Base-by-base conservation (phyloP, 2,113 vertebrate genomes). In the Salminus brasiliensis region DNA sequence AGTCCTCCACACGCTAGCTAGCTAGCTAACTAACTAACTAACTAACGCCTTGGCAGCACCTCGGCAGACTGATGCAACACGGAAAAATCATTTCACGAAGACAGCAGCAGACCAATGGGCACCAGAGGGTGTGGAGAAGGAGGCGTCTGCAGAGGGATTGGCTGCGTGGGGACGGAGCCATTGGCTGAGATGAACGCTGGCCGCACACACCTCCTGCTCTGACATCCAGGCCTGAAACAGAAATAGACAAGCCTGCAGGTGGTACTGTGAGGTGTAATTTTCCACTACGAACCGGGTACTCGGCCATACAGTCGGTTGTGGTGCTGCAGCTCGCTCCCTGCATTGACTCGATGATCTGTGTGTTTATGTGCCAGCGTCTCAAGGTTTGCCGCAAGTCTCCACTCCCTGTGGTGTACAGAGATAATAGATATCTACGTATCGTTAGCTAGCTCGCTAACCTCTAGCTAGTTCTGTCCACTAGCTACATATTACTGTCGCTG, bases 51-150 rank as follows among this genome's bases (percentile, higher is more conserved):
- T n/a, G n/a, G n/a, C 25, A 62, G 1, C 45, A 32, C 43, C 73
- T 60, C 1, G 49, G 39, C 10, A 41, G 49, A 43, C 32, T 77
- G 74, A 77, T 16, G 74, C 74, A 77, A 77, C 63, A 9, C 63
- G 11, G 74, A 25, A 55, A 55, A 36, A 23, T 41, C 10, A 7
- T 49, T 63, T 74, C 41, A 47, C 5, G 18, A n/a, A 30, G 52
- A 9, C 13, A 10, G 10, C 57, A 5, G n/a, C 2, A 23, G 36
- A 11, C 62, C 62, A 66, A 66, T 66, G 23, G 47, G 27, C 52
- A n/a, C 16, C 2, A 5, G 5, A 23, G 34, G 41, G 0, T 21
- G 39, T 10, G 6, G 52, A 10, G 29, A 2, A 49, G 29, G 45
- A 18, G 77, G 59, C 4, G 43, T 53, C 29, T 49, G 29, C 13